A percentile compares a stretch with the other conserved stretches of the same genome.
Conservation (phyloP, 2,113 vertebrate genomes). For the Pelecanoides urinatrix region DNA sequence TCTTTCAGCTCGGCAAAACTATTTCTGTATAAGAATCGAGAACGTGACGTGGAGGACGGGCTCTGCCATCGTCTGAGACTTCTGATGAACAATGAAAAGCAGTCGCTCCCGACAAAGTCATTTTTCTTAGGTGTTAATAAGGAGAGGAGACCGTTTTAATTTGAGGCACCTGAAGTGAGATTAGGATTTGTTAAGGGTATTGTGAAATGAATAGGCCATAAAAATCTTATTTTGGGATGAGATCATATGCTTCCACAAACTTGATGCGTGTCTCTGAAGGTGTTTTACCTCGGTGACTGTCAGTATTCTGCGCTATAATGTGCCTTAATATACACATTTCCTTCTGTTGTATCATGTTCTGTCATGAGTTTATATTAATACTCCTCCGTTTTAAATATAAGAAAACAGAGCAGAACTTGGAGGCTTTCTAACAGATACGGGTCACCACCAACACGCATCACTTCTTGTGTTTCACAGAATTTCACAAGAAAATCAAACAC, state of each 20-base stretch:
- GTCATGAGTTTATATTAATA: not conserved
- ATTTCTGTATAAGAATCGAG: not conserved
- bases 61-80: not conserved
- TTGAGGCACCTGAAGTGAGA: not conserved
- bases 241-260: not conserved
- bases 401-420: not conserved
- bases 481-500: not conserved
- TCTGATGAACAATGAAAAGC: not conserved
- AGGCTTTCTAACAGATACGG: not conserved
- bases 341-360: not conserved
- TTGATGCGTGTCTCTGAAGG: not conserved
- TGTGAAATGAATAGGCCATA: not conserved
- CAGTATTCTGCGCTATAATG: not conserved
- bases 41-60: not conserved
- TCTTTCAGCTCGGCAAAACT: not conserved
- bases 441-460: not conserved
- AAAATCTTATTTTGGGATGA: not conserved
- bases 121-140: not conserved
- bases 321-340: not conserved
- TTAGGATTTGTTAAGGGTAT: not conserved
- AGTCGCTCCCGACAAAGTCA: not conserved
- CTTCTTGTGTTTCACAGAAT: not conserved
- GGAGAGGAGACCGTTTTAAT: not conserved
- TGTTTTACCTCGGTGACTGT: not conserved
- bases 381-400: not conserved